Base-by-base conservation (phyloP, 2,113 vertebrate species). In the Stigmatopora argus region DNA sequence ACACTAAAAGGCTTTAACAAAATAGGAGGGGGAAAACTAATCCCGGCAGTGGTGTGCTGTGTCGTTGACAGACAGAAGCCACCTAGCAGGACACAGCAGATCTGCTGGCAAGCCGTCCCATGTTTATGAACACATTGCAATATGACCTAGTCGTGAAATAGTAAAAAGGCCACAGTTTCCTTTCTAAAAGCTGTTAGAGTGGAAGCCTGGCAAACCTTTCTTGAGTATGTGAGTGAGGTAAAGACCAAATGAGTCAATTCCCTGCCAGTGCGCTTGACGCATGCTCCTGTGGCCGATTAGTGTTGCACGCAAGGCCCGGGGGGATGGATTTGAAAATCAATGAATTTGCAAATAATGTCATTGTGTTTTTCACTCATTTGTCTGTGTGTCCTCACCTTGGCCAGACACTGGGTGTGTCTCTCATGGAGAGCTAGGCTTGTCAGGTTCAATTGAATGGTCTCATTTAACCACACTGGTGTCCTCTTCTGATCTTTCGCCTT, bases 341-440 rank as follows among this genome's bases (percentile, higher is more conserved):
- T 77, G 65, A 78, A 78, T 73, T 77, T 72, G 62, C 14, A 59
- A 41, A 52, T 35, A 79, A 61, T 34, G 71, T 72, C 74, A 47
- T 34, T 38, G 49, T 9, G 12, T 31, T 47, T 58, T 17, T 53
- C 35, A n/a, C 49, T 19, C 19, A 52, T 11, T 7, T 52, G 53
- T 59, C 70, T 73, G 80, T 76, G 73, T 65, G 66, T 62, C 73
- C 80, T 83, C 82, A 97, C 96, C 94, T 93, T 95, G 79, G 91
- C 91, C 84, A 95, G 90, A 87, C 95, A 96, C 71, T 90, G 91
- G 18, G 89, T 84, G 83, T 96, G 92, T 35, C 70, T 90, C 82
- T 99, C 96, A 23, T 90, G 90, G 73, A 94, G 34, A 62, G 90
- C 89, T 89, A 94, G 73, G 55, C 68, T 66, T 65, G 93, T 91